These are phyloP conservation scores for fruit fly (Drosophila melanogaster) DNA, from an alignment of 1,140 invertebrate genomes.

Conservation along the genomic window Release_6_plus_ISO1_MT NC_004354.4:13937501-13938000, in stretches of 20 bases:
- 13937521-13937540: too few species aligned
- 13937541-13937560: slow-evolving; percentile 1
- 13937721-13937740: slow-evolving; percentile 24
- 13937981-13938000: too few species aligned
- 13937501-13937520: too few species aligned
- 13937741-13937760: slow-evolving; percentile 22
- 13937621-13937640: slow-evolving; percentile 3
- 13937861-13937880: slow-evolving; percentile 82
- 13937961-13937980: too few species aligned
- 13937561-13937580: too few species aligned
- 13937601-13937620: slow-evolving; percentile 47
- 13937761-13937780: slow-evolving; percentile 11
- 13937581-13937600: background rate
- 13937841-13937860: slow-evolving; percentile 74
- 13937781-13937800: background rate
- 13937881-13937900: slow-evolving; percentile 43
- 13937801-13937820: slow-evolving; percentile 37
- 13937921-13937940: background rate
- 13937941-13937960: background rate
- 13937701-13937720: slow-evolving; percentile 80
- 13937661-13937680: slow-evolving; percentile 50
- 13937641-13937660: slow-evolving; percentile 60
- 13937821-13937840: slow-evolving; percentile 55
- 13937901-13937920: slow-evolving; percentile 23
- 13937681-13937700: slow-evolving; percentile 52